Percentiles rank a stretch among this genome's conserved stretches.
phyloP scores from a whole-genome alignment of 2,888 invertebrate species.

The Ophion slaviceki region DNA sequence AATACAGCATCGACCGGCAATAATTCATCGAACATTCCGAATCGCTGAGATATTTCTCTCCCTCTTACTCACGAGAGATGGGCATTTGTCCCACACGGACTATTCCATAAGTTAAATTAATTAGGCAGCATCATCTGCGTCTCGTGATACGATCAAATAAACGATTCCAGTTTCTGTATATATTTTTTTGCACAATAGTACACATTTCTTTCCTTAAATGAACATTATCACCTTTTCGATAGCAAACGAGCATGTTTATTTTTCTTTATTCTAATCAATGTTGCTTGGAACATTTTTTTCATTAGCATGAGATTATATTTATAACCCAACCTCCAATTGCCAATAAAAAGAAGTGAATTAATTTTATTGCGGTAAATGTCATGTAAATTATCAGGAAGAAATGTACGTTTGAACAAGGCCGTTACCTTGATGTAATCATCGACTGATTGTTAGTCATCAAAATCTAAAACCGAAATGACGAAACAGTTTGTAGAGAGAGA shows the following conservation, averaged over 20 bases:
- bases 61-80: not conserved
- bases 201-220: not conserved
- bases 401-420: not conserved
- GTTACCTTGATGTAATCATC: not conserved
- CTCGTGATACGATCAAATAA: slow-evolving; percentile 34
- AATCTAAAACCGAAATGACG: not conserved
- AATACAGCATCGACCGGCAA: slow-evolving; percentile 41
- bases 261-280: slow-evolving; percentile 8
- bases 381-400: not conserved
- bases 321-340: not conserved
- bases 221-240: not conserved
- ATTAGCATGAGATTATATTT: not conserved
- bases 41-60: slow-evolving; percentile 1
- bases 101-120: slow-evolving; percentile 42
- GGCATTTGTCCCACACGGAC: slow-evolving; percentile 28
- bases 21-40: slow-evolving; percentile 44
- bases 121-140: slow-evolving; percentile 25
- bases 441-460: slow-evolving; percentile 2
- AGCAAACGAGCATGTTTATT: not conserved
- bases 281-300: not conserved
- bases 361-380: slow-evolving; percentile 1
- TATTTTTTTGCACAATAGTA: slow-evolving; percentile 1
- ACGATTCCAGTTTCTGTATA: slow-evolving; percentile 17
- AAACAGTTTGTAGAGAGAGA: not conserved
- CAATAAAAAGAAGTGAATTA: slow-evolving; percentile 18